Percentiles rank a stretch among this genome's conserved stretches.
Conservation (phyloP, 2,797 vertebrate species). For the Rhadinocentrus ornatus region DNA sequence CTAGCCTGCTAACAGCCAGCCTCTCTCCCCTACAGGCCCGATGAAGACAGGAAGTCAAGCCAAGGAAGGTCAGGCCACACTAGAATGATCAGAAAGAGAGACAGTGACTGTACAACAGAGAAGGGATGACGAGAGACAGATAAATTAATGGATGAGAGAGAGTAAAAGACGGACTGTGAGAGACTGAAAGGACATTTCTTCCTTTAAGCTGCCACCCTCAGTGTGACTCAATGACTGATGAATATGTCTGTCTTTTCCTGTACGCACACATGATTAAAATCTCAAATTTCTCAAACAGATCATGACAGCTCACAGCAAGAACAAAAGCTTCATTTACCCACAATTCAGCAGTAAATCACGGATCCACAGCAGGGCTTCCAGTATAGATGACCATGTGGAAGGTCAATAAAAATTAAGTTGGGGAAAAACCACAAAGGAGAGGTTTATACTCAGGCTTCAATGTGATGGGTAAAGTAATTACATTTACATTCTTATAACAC, state of each 20-base stretch:
- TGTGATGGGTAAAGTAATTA: constrained; percentile 39
- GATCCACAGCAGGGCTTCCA: constrained; percentile 63
- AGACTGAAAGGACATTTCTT: constrained; percentile 71
- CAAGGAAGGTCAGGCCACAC: constrained; percentile 68
- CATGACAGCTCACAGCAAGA: constrained; percentile 79
- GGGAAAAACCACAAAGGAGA: constrained; percentile 29
- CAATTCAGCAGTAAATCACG: constrained; percentile 76
- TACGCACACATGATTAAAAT: constrained; percentile 64
- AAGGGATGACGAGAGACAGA: constrained; percentile 47
- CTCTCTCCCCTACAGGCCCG: constrained; percentile 47
- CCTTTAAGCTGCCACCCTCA: constrained; percentile 67
- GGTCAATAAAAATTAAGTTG: constrained; percentile 65
- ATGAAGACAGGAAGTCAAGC: constrained; percentile 64
- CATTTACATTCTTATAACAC: constrained; percentile 31
- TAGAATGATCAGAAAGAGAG: constrained; percentile 40
- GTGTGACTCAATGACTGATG: constrained; percentile 70
- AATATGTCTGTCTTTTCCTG: constrained; percentile 38
- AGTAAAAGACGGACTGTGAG: constrained; percentile 57
- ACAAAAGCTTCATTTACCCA: constrained; percentile 78
- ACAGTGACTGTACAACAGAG: constrained; percentile 20
- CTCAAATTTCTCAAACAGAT: constrained; percentile 71
- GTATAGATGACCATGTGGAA: constrained; percentile 70
- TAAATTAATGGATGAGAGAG: constrained; percentile 65
- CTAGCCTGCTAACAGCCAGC: constrained; percentile 67
- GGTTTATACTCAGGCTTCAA: constrained; percentile 15